Percentiles rank a stretch among this genome's conserved stretches.
phyloP scores from a whole-genome alignment of 2,888 invertebrate species.

The Aphidoletes aphidimyza region DNA sequence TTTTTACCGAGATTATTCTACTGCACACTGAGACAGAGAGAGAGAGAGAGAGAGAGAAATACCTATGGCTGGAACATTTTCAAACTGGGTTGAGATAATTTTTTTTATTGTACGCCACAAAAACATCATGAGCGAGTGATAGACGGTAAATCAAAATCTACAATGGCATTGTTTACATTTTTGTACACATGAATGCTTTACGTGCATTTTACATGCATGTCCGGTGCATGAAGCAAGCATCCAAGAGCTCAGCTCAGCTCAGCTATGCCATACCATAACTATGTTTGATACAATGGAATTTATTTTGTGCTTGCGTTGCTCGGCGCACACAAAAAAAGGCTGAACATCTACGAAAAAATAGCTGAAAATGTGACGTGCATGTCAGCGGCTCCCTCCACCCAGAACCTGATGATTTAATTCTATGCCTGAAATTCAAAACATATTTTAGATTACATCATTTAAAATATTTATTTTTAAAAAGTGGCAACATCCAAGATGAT shows the following conservation, averaged over 20 bases:
- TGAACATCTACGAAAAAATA: background rate
- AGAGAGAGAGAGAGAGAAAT: no score
- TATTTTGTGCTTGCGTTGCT: background rate
- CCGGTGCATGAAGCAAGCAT: background rate
- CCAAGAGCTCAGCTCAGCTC: background rate
- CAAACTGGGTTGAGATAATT: no score
- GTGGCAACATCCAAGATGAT: no score
- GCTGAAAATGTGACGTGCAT: background rate
- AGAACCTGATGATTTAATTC: no score
- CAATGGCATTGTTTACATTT: constrained; percentile 45
- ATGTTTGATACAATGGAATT: constrained; percentile 17
- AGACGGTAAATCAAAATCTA: constrained; percentile 46
- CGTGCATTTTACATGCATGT: constrained; percentile 22
- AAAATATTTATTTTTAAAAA: no score
- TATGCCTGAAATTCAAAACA: no score
- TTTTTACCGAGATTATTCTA: background rate
- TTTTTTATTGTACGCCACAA: background rate
- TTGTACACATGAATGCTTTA: constrained; percentile 31
- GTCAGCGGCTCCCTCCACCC: no score
- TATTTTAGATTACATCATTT: no score
- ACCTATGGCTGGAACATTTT: background rate
- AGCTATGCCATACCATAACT: no score
- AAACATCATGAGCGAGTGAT: constrained; percentile 16
- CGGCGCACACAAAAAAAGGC: background rate
- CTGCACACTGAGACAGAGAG: no score